phyloP scores from a whole-genome alignment of 2,797 vertebrate species.

The Leuciscus waleckii region DNA sequence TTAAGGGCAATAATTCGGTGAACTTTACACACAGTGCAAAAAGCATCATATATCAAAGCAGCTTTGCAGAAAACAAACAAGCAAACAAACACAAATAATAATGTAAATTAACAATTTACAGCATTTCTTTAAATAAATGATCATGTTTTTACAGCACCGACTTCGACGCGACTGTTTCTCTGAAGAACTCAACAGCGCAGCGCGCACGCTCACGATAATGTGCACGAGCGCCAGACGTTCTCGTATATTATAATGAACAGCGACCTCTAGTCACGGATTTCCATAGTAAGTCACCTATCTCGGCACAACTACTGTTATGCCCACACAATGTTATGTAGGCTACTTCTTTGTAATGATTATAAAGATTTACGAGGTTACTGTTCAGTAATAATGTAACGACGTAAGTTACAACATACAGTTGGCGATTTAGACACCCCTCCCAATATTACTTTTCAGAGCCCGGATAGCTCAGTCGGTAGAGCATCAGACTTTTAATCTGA shows the following conservation, averaged over 20 bases:
- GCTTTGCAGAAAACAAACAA: not conserved
- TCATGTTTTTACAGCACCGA: not conserved
- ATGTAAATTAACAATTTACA: not conserved
- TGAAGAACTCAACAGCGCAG: not conserved
- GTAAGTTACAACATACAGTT: rapidly evolving
- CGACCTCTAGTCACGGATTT: not conserved
- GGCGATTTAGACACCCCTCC: rapidly evolving
- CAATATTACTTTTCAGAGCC: rapidly evolving
- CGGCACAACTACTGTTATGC: not conserved
- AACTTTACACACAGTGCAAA: not conserved
- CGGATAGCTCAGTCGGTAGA: slow-evolving; percentile 87
- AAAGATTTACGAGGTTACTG: not conserved
- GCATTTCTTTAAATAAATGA: not conserved
- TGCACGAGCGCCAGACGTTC: not conserved
- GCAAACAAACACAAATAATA: not conserved
- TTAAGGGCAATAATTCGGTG: not conserved
- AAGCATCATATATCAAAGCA: not conserved
- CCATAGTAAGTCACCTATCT: not conserved
- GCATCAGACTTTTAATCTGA: slow-evolving; percentile 88
- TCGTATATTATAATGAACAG: not conserved
- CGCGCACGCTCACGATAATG: not conserved
- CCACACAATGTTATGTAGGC: not conserved
- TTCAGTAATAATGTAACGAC: rapidly evolving
- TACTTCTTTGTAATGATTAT: not conserved
- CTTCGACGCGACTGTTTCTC: not conserved